Evolutionary conservation across 2,888 invertebrate species (phyloP), one percentile per base, ranked within the genome.

Genomic region (Thymelicus sylvestris): DNA sequence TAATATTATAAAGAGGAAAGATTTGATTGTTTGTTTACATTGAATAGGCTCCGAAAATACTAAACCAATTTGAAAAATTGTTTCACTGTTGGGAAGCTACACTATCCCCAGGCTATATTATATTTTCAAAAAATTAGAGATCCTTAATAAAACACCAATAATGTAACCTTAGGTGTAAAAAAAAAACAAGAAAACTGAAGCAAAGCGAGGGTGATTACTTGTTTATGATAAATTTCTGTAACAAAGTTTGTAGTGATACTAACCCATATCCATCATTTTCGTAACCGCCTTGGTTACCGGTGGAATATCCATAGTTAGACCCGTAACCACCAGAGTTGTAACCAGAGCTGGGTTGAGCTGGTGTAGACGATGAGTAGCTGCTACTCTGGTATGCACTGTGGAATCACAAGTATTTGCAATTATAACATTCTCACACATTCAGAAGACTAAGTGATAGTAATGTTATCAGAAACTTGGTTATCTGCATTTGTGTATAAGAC

Each of bases 401-500:
- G 61, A 70, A 48, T 24, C 60, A 38, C 3, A 31, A 2, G 48
- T 44, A 2, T 12, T 31, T 50, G 10, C 15, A 6, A 50, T 55
- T 38, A 55, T 19, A 8, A 13, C 13, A 55, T 47, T 6, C n/a
- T 7, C 13, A 31, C 12, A 38, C n/a, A 59, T 13, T 39, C n/a
- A n/a, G 13, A 13, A 39, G 10, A 2, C 6, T 39, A 10, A 31
- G 6, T 31, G 19, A 55, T 2, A 41, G 10, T 2, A 31, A 12
- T 39, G 55, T 13, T 50, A 44, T 91, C 91, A 91, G 91, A 80
- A 82, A 82, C 77, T 79, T 81, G 78, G 78, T 66, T 84, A 77
- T 92, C 92, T 89, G 91, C 92, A 92, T 87, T 73, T 92, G 75
- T 88, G 91, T 92, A 76, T 92, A 84, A 91, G 92, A 92, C 90